These are phyloP conservation scores for Euplexia lucipara DNA, from an alignment of 2,888 invertebrate species.

Conservation along the genomic window DNA sequence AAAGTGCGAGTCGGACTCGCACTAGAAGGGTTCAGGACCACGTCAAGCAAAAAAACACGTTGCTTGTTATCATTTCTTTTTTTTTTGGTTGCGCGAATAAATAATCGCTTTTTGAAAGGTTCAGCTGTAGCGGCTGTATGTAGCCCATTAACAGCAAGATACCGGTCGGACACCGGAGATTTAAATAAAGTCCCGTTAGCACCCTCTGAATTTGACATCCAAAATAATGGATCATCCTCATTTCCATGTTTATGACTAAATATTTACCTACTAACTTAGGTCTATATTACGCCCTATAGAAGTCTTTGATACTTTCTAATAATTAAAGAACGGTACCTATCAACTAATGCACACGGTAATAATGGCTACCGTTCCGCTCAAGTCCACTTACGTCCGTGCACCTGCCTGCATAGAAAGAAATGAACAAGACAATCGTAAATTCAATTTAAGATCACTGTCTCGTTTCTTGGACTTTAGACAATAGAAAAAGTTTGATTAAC, in stretches of 20 bases:
- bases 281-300: background rate
- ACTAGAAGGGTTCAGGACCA: no score
- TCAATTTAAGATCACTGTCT: conserved; percentile 9
- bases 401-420: conserved; percentile 18
- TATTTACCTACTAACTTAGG: no score
- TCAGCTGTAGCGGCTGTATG: no score
- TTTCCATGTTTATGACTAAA: background rate
- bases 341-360: conserved; percentile 8
- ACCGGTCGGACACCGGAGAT: no score
- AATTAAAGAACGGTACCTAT: conserved; percentile 1
- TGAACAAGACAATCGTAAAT: conserved; percentile 4
- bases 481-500: conserved; percentile 3
- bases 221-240: background rate
- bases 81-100: no score
- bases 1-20: no score
- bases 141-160: no score
- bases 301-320: conserved; percentile 11
- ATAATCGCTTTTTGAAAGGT: no score
- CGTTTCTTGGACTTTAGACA: background rate
- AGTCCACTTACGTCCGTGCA: conserved; percentile 18
- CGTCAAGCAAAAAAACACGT: no score
- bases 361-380: conserved; percentile 30
- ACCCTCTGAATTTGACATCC: no score
- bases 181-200: no score
- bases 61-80: no score